A percentile compares a stretch with the other conserved stretches of the same genome.
These are phyloP conservation scores for Cyprinella venusta DNA, from an alignment of 2,797 vertebrate species.

Conservation along the genomic window DNA sequence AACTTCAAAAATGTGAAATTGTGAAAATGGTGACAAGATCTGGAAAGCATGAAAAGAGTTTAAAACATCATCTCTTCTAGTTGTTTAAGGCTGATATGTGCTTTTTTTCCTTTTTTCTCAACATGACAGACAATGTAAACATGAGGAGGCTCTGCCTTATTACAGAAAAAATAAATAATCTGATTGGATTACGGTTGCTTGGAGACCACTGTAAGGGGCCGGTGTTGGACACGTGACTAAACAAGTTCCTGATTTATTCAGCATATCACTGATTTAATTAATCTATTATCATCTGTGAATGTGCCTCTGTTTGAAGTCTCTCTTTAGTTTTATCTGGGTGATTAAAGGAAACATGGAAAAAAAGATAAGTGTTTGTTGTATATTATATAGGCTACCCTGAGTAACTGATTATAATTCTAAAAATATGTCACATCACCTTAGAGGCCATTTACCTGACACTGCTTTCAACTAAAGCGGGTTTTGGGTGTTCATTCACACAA, in stretches of 20 bases:
- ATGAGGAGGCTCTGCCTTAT: background rate
- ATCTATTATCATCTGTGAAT: constrained; percentile 13
- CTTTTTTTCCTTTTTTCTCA: background rate
- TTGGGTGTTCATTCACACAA: too few relatives aligned
- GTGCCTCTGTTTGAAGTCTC: background rate
- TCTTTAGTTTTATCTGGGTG: background rate
- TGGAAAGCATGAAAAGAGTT: background rate
- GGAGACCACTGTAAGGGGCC: constrained; percentile 23
- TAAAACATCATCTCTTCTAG: background rate
- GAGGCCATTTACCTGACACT: too few relatives aligned
- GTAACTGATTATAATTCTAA: background rate
- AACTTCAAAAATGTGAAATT: too few relatives aligned
- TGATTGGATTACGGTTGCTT: constrained; percentile 38
- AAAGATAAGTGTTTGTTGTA: background rate
- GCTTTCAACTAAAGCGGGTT: too few relatives aligned
- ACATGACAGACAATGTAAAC: background rate
- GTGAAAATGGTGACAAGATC: too few relatives aligned
- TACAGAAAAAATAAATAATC: constrained; percentile 8
- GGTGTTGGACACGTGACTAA: background rate
- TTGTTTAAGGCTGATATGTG: background rate
- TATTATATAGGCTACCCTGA: background rate
- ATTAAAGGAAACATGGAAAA: background rate
- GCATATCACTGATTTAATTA: background rate
- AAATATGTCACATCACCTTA: background rate
- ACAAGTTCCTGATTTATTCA: constrained; percentile 14